These are phyloP conservation scores for Pterois miles DNA, from an alignment of 2,797 vertebrate genomes.

Conservation along the genomic window DNA sequence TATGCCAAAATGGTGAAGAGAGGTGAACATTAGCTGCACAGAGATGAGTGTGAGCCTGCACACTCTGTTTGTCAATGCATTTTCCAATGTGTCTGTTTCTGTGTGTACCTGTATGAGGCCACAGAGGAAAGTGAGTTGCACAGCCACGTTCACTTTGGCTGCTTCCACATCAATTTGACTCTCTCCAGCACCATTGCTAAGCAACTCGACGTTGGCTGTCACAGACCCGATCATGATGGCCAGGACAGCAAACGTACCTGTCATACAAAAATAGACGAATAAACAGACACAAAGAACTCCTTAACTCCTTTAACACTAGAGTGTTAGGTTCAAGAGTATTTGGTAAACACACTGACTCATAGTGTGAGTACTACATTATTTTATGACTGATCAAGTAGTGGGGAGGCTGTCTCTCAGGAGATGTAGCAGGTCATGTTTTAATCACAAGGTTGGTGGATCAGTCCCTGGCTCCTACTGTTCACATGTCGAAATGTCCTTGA, in stretches of 20 bases:
- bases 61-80: neutral
- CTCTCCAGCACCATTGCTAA: conserved; percentile 70
- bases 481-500: too few species aligned
- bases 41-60: neutral
- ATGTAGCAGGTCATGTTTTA: too few species aligned
- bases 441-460: too few species aligned
- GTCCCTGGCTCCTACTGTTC: too few species aligned
- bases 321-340: neutral
- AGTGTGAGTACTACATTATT: neutral
- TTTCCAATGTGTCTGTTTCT: neutral
- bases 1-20: neutral
- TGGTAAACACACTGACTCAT: neutral
- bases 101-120: conserved; percentile 89
- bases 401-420: too few species aligned
- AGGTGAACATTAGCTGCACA: neutral
- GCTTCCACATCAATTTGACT: conserved; percentile 63
- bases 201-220: conserved; percentile 81
- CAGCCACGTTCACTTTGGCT: conserved; percentile 84
- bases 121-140: conserved; percentile 87
- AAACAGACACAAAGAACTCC: conserved; percentile 4
- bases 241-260: conserved; percentile 89
- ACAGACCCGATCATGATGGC: conserved; percentile 89
- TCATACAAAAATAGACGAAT: conserved; percentile 13
- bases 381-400: neutral
- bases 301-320: neutral